Evolutionary conservation across 2,113 vertebrate genomes (phyloP).

Genomic region (Progne subis): DNA sequence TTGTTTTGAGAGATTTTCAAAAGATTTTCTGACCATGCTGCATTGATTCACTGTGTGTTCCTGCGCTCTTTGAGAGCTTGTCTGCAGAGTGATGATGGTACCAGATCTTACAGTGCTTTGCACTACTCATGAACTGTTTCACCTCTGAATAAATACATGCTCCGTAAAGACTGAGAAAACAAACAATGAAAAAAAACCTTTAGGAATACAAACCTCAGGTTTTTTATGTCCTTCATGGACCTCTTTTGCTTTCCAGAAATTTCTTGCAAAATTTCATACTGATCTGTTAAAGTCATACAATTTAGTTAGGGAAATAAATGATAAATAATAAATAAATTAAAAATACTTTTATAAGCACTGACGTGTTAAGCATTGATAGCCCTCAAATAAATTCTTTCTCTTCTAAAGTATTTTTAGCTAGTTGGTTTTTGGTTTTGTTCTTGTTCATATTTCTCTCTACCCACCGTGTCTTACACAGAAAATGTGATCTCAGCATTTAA

Average conservation of each 20-base stretch:
- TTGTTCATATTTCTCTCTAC: background rate
- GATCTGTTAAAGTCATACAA: background rate
- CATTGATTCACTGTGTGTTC: background rate
- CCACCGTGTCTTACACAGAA: background rate
- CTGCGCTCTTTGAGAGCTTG: background rate
- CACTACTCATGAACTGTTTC: background rate
- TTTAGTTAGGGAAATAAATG: background rate
- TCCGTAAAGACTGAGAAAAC: background rate
- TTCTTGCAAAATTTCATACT: background rate
- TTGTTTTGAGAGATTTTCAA: background rate
- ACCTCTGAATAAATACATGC: background rate
- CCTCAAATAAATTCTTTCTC: background rate
- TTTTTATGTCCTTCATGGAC: background rate
- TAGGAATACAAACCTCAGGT: background rate
- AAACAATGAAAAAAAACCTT: background rate
- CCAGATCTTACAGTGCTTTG: background rate
- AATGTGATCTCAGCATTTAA: background rate
- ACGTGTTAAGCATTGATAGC: background rate
- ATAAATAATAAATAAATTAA: background rate
- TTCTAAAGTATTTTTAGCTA: background rate
- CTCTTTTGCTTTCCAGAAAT: background rate
- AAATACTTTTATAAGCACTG: no score
- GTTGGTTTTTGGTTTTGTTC: background rate
- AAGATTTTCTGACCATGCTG: background rate
- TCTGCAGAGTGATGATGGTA: background rate